Conservation (phyloP, 2,888 invertebrate genomes). For the Malthinus seriepunctatus region DNA sequence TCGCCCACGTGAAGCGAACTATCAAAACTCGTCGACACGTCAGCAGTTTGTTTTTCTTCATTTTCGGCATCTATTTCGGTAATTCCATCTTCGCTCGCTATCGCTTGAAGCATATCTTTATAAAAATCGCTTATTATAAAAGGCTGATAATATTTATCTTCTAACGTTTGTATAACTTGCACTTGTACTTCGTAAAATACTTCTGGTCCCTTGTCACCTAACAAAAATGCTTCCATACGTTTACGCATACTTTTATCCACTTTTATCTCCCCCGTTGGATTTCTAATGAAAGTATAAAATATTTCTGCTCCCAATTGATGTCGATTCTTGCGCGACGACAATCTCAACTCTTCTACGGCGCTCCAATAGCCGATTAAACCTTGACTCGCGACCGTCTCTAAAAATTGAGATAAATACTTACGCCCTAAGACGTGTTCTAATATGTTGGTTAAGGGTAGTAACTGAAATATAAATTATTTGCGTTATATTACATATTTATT, state of each 20-base stretch:
- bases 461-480: conserved; percentile 54
- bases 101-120: conserved; percentile 69
- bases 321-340: conserved; percentile 74
- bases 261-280: conserved; percentile 79
- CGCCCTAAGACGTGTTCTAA: conserved; percentile 80
- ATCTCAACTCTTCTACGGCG: conserved; percentile 81
- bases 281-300: conserved; percentile 85
- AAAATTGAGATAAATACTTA: conserved; percentile 77
- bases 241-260: conserved; percentile 80
- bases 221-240: conserved; percentile 83
- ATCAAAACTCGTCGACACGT: conserved; percentile 58
- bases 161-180: conserved; percentile 75
- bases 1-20: conserved; percentile 70
- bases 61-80: conserved; percentile 54
- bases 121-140: conserved; percentile 88
- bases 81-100: conserved; percentile 63
- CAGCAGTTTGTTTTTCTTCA: conserved; percentile 63
- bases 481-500: background rate
- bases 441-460: conserved; percentile 72
- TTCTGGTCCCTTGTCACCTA: conserved; percentile 80
- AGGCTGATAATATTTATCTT: conserved; percentile 87
- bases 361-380: conserved; percentile 86
- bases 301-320: conserved; percentile 91
- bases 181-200: conserved; percentile 88
- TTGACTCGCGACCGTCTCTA: conserved; percentile 82